Evolutionary conservation across 2,888 invertebrate species (phyloP), one percentile per base, ranked within the genome.

Genomic region (Plagodis dolabraria): DNA sequence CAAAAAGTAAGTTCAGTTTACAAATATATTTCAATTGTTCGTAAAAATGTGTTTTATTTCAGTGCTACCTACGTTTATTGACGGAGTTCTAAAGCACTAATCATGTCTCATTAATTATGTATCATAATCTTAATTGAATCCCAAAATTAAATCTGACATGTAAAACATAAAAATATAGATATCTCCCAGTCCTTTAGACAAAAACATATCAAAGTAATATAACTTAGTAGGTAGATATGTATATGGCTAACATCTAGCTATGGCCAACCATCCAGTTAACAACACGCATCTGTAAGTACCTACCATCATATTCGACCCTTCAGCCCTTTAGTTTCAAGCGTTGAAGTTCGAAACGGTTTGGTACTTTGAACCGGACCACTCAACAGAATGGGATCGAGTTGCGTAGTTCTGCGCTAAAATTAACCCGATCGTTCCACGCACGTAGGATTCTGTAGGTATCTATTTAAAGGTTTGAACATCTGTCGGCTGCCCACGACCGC

Each of bases 331-430:
- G 53, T 42, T 56, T 52, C 12, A 12, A 43, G 12, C 43, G 6
- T 12, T 12, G 34, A 48, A 60, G 51, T 55, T 55, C 12, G 8
- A 34, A 60, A 60, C 55, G 33, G 38, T 35, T 36, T 8, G 8
- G 43, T 10, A 10, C 43, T 43, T 12, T 12, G 12, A 7, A 12
- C 12, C 12, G 12, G 6, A 43, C 12, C 12, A 12, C 43, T 43
- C 42, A 2, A 46, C 47, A 33, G 9, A 53, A 56, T 53, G 60
- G 42, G 56, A 48, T 57, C 56, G 44, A 11, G 45, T 34, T 53
- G 56, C 60, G 56, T 61, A 53, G 60, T 53, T 52, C 52, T 35
- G 12, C 10, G 56, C 60, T 56, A 57, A 60, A 60, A 61, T 61
- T 61, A 61, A 48, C 60, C 43, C 49, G 35, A 46, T 49, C 46